Percentiles rank a stretch among this genome's conserved stretches.
These are phyloP conservation scores for Triplophysa siluroides DNA, from an alignment of 2,113 vertebrate species.

Conservation along the genomic window DNA sequence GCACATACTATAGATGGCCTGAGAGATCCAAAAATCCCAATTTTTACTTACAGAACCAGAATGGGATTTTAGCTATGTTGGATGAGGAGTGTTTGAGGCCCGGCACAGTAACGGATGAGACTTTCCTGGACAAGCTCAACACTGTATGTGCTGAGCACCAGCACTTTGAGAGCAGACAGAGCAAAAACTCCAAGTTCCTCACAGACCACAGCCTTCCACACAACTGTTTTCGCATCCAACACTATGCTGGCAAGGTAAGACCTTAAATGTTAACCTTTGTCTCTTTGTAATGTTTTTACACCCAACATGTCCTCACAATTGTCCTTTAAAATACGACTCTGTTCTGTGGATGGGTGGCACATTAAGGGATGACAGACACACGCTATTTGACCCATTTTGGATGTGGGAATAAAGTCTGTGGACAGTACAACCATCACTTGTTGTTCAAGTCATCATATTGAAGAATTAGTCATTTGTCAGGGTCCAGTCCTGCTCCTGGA, in stretches of 20 bases:
- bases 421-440: no score
- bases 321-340: no score
- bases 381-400: no score
- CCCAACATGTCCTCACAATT: no score
- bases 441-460: no score
- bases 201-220: conserved; percentile 93
- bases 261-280: not conserved
- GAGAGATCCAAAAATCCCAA: not conserved
- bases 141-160: conserved; percentile 93
- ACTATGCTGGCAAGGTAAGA: conserved; percentile 94
- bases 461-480: no score
- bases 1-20: no score
- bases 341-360: no score
- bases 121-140: conserved; percentile 96
- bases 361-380: no score
- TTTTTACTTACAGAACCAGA: conserved; percentile 72
- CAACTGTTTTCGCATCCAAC: conserved; percentile 96
- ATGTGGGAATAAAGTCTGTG: no score
- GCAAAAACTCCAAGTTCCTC: conserved; percentile 93
- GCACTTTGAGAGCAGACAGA: conserved; percentile 95
- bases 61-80: conserved; percentile 96
- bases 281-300: no score
- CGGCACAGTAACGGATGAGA: conserved; percentile 92
- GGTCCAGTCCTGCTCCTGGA: no score
- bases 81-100: conserved; percentile 96